phyloP scores from a whole-genome alignment of 1,140 invertebrate species.

The Drosophila nannoptera region DNA sequence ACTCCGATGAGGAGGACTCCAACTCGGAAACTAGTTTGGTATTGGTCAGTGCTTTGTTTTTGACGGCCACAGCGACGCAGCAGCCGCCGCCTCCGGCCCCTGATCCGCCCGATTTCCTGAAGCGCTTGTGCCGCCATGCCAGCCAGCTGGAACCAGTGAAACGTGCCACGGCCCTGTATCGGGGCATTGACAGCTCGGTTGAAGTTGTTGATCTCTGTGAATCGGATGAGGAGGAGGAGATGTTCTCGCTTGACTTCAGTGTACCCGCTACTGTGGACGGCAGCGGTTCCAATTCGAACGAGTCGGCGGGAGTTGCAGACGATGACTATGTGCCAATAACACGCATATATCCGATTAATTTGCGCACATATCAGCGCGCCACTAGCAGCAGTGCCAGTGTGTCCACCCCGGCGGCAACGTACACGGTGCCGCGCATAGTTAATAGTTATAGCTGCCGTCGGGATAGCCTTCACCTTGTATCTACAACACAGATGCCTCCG shows the following conservation, averaged over 20 bases:
- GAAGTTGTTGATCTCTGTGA: slow-evolving; percentile 63
- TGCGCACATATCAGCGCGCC: slow-evolving; percentile 56
- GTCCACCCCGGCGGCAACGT: slow-evolving; percentile 13
- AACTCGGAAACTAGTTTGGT: slow-evolving; percentile 27
- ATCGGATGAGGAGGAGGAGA: slow-evolving; percentile 64
- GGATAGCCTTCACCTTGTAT: slow-evolving; percentile 59
- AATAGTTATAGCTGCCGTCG: slow-evolving; percentile 62
- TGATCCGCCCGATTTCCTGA: slow-evolving; percentile 56
- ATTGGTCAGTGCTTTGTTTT: slow-evolving; percentile 25
- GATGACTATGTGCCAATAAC: slow-evolving; percentile 59
- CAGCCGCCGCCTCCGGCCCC: slow-evolving; percentile 20
- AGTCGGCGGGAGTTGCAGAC: slow-evolving; percentile 30
- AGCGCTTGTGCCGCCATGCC: slow-evolving; percentile 56
- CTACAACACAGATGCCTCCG: slow-evolving; percentile 45
- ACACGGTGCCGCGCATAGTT: slow-evolving; percentile 61
- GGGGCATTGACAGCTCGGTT: slow-evolving; percentile 50
- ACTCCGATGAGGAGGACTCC: slow-evolving; percentile 60
- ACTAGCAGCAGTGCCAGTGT: slow-evolving; percentile 26
- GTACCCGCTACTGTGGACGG: slow-evolving; percentile 63
- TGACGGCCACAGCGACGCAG: slow-evolving; percentile 16
- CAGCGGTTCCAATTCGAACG: slow-evolving; percentile 43
- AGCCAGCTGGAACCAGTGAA: slow-evolving; percentile 54
- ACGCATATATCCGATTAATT: slow-evolving; percentile 61
- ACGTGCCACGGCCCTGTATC: slow-evolving; percentile 57
- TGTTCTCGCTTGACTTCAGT: slow-evolving; percentile 63